Percentiles rank a stretch among this genome's conserved stretches.
These are phyloP conservation scores for Candoia aspera DNA, from an alignment of 2,113 vertebrate species.

Conservation along the genomic window DNA sequence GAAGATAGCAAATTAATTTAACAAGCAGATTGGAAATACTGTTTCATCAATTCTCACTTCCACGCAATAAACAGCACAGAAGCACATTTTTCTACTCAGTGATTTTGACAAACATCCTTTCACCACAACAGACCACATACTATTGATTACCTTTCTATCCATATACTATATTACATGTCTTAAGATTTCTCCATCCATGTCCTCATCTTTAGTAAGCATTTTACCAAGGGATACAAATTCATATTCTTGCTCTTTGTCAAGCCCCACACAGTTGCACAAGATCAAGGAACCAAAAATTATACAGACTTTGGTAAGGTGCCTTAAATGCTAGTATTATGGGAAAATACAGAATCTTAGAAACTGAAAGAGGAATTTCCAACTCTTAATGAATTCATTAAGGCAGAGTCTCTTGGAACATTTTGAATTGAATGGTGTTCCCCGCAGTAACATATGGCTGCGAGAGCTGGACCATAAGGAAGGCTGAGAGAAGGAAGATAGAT, in stretches of 20 bases:
- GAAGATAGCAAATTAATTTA: not conserved
- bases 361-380: not conserved
- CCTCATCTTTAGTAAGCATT: not conserved
- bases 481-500: too few species aligned
- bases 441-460: too few species aligned
- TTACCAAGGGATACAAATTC: not conserved
- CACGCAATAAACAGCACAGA: not conserved
- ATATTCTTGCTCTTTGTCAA: not conserved
- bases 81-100: not conserved
- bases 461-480: too few species aligned
- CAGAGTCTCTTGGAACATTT: not conserved
- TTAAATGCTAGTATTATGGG: not conserved
- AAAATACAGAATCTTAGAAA: not conserved
- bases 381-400: not conserved
- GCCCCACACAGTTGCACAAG: not conserved
- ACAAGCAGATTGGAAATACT: not conserved
- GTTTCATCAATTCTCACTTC: not conserved
- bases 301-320: not conserved
- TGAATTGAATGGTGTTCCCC: too few species aligned
- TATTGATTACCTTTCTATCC: not conserved
- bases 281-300: not conserved
- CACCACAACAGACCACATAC: not conserved
- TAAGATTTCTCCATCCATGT: not conserved
- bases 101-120: not conserved
- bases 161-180: not conserved